Conservation (phyloP, 1,140 invertebrate genomes). For the Hormaphis cornu region DNA sequence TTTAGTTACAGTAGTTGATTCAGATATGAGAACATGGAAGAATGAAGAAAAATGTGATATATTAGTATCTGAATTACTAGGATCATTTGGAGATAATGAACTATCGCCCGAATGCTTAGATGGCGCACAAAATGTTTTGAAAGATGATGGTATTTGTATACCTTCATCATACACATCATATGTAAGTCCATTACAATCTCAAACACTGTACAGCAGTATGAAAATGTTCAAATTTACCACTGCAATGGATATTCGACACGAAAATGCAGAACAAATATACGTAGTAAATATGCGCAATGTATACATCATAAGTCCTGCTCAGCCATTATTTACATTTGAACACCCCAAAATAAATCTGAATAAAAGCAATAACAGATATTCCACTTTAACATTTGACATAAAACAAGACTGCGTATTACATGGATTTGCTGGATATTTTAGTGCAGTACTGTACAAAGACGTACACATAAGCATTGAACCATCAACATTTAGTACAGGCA, state of each 20-base stretch:
- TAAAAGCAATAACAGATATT: slow-evolving; percentile 63
- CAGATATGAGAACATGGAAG: slow-evolving; percentile 85
- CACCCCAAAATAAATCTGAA: slow-evolving; percentile 67
- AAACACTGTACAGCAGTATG: slow-evolving; percentile 66
- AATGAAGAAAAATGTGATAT: slow-evolving; percentile 84
- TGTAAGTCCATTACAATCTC: slow-evolving; percentile 73
- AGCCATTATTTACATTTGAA: slow-evolving; percentile 75
- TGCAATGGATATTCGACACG: slow-evolving; percentile 43
- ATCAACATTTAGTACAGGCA: slow-evolving; percentile 71
- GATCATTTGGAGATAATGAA: slow-evolving; percentile 98
- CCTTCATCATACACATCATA: slow-evolving; percentile 85
- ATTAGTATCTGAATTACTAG: slow-evolving; percentile 90
- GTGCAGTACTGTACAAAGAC: slow-evolving; percentile 75
- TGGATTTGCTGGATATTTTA: slow-evolving; percentile 93
- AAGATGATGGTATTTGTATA: slow-evolving; percentile 85
- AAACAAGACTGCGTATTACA: slow-evolving; percentile 70
- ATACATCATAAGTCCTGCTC: slow-evolving; percentile 67
- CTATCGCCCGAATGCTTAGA: slow-evolving; percentile 97
- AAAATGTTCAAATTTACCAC: slow-evolving; percentile 31
- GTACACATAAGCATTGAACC: slow-evolving; percentile 83
- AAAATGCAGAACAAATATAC: slow-evolving; percentile 71
- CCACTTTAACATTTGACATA: slow-evolving; percentile 58
- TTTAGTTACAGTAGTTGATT: slow-evolving; percentile 61
- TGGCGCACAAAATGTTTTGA: slow-evolving; percentile 80
- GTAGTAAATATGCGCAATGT: slow-evolving; percentile 88